Evolutionary conservation across 1,140 invertebrate species (phyloP).

Genomic region (Sycophila sp.): DNA sequence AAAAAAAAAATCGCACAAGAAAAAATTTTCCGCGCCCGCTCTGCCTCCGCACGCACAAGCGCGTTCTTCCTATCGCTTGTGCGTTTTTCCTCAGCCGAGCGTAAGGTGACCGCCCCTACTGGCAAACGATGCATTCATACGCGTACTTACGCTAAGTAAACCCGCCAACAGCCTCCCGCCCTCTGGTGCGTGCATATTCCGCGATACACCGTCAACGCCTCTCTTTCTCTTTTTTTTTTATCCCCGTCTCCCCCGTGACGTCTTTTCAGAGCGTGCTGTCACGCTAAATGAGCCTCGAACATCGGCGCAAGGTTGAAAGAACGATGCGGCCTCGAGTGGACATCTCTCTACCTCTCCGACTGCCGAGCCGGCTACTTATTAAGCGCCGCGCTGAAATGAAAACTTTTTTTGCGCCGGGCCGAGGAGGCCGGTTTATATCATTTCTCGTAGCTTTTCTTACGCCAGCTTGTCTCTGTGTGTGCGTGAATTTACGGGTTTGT

Average conservation of each 20-base stretch:
- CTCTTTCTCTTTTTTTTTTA: conserved; percentile 1
- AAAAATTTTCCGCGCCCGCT: neutral
- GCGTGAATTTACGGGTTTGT: neutral
- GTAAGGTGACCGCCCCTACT: conserved; percentile 33
- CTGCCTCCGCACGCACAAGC: neutral
- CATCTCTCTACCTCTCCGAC: neutral
- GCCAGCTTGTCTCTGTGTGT: neutral
- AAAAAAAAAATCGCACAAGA: neutral
- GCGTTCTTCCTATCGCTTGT: neutral
- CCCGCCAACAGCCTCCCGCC: conserved; percentile 1
- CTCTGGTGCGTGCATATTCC: neutral
- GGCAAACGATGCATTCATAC: conserved; percentile 45
- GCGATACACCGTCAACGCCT: neutral
- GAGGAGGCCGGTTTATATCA: no score
- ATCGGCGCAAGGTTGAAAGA: conserved; percentile 3
- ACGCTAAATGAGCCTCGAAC: conserved; percentile 33
- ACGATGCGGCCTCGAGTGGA: conserved; percentile 6
- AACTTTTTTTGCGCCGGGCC: neutral
- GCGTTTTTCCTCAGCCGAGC: neutral
- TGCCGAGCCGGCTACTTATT: neutral
- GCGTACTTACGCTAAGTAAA: conserved; percentile 45
- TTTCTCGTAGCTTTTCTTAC: conserved; percentile 1
- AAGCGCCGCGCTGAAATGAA: neutral
- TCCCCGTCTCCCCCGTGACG: neutral
- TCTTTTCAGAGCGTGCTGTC: conserved; percentile 19